Base-by-base conservation (phyloP, 1,140 invertebrate genomes). In the Scaptodrosophila lebanonensis region DNA sequence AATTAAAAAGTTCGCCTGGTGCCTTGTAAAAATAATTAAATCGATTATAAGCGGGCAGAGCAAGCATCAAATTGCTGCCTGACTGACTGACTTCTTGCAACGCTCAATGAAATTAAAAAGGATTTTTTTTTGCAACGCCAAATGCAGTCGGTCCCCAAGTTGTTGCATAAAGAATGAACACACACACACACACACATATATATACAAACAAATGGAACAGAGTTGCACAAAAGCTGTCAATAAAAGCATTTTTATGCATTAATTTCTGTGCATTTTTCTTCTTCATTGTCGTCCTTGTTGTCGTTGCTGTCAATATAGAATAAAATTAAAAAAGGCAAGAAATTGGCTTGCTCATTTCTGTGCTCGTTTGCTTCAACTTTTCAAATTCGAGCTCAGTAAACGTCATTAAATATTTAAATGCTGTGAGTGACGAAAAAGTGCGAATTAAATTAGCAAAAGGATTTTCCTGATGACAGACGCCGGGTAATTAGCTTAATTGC, bases 1-100 rank as follows among this genome's bases (percentile, higher is more conserved):
- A 77, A 77, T 77, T 77, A 77, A 79, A 77, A 77, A 77, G 64
- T 77, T 79, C 58, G 40, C 33, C 58, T 43, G 44, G n/a, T n/a
- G 43, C 59, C 58, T 72, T 64, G 63, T 52, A 60, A 67, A 77
- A 71, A 79, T 73, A 79, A 68, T 73, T 36, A 53, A 73, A 77
- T 77, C 64, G 73, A 77, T 79, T 77, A 77, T 73, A 61, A 69
- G 22, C 32, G 47, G 47, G 36, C 39, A 27, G 36, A n/a, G 27
- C 5, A 45, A 16, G 16, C 25, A 30, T 27, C 29, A 22, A 32
- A 38, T n/a, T 13, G 17, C 18, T 29, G 29, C 9, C 4, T 13
- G 2, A 39, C 13, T 7, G 25, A 44, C 44, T 30, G 9, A 15
- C 35, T 16, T n/a, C 7, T 13, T 5, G n/a, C 36, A 42, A 49